Evolutionary conservation across 2,888 invertebrate species (phyloP).

Genomic region (Luffia ferchaultella): DNA sequence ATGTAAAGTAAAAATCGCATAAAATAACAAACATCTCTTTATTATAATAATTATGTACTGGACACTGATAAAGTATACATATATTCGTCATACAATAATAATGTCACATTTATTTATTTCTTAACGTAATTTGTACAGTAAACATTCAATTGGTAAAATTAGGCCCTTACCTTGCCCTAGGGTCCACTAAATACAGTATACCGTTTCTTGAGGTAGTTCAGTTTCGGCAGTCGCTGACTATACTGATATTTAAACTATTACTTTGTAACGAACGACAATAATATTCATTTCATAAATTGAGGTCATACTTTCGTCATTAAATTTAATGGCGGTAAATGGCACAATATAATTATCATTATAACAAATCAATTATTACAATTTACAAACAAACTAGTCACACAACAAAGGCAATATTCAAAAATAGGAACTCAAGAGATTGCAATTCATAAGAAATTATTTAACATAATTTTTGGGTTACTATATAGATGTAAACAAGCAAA

Average conservation of each 20-base stretch:
- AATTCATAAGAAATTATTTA: neutral
- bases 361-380: neutral
- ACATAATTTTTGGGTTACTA: neutral
- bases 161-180: neutral
- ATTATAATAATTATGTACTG: slow-evolving; percentile 56
- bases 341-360: neutral
- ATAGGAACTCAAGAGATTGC: slow-evolving; percentile 51
- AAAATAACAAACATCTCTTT: slow-evolving; percentile 60
- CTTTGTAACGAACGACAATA: neutral
- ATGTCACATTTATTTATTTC: slow-evolving; percentile 34
- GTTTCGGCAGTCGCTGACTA: neutral
- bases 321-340: neutral
- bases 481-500: neutral
- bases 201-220: neutral
- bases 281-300: neutral
- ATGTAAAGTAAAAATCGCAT: slow-evolving; percentile 13
- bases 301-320: neutral
- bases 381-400: neutral
- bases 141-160: neutral
- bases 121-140: slow-evolving; percentile 6
- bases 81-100: slow-evolving; percentile 47
- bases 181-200: neutral
- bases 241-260: neutral
- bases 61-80: slow-evolving; percentile 63
- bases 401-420: slow-evolving; percentile 26